These are phyloP conservation scores for Montipora capitata DNA, from an alignment of 92 coral and sea anemone genomes.

Conservation along the genomic window DNA sequence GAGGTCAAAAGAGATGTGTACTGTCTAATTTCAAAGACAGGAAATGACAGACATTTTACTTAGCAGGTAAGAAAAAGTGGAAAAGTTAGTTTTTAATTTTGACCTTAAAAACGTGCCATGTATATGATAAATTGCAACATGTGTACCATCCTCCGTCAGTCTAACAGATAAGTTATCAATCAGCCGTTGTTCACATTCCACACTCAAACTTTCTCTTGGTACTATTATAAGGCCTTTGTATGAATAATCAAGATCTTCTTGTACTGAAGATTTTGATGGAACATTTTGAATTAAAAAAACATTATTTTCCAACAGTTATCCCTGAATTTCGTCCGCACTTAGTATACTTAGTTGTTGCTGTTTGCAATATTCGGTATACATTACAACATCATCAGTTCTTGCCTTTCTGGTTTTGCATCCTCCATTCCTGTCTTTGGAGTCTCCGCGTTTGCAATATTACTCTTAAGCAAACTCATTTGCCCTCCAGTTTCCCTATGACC, in stretches of 20 bases:
- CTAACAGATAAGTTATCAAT: no score
- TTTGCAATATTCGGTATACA: background rate
- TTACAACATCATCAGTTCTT: background rate
- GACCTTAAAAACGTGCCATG: no score
- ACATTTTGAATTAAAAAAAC: background rate
- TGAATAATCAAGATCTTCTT: background rate
- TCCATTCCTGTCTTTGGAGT: background rate
- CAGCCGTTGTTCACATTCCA: background rate
- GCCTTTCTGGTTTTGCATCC: background rate
- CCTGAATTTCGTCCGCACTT: background rate
- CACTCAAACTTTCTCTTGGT: background rate
- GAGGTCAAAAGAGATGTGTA: no score
- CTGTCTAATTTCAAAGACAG: no score
- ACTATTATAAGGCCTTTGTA: background rate
- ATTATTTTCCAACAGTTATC: background rate
- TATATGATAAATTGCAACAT: background rate
- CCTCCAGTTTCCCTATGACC: no score
- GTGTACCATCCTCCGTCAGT: background rate
- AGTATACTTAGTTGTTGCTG: background rate
- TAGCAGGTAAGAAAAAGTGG: no score
- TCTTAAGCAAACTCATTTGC: background rate
- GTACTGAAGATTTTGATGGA: conserved; percentile 19
- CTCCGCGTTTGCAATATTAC: background rate
- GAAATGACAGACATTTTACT: no score
- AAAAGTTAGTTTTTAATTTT: no score